Base-by-base conservation (phyloP, 2,113 vertebrate genomes). In the Pheucticus melanocephalus region DNA sequence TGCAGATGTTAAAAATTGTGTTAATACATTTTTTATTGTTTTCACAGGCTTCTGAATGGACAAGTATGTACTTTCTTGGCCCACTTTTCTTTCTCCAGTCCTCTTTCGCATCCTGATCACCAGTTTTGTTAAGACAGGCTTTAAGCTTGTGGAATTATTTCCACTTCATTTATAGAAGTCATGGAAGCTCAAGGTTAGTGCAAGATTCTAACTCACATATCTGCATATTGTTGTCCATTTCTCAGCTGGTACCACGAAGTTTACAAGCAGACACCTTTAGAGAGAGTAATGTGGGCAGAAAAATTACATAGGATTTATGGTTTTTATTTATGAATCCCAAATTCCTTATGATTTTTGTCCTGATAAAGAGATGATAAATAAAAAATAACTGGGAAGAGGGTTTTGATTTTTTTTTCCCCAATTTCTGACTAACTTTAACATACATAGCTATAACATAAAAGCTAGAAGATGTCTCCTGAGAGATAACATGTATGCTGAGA, bases 221-320 rank as follows among this genome's bases (percentile, higher is more conserved):
- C 31, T 78, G 9, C 10, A 18, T 56, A 23, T 12, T 48, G 16
- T 9, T 64, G 24, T 45, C 11, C 4, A 39, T 84, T 20, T 40
- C 35, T 59, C 31, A 61, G 15, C 33, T 4, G 10, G 22, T 53
- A 33, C 15, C 21, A 24, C 22, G 5, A 87, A 33, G 14, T 56
- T 63, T 59, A 48, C 14, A 30, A 51, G 15, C 5, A 51, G 10
- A 40, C 22, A 60, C 1, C 10, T 76, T 76, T 28, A 48, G 15
- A 59, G 4, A 22, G 5, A n/a, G 5, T 25, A 63, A 59, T 30
- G n/a, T 10, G 3, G 10, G 2, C 22, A 15, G 27, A 66, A 76
- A 56, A 25, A 25, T 6, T 20, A 33, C 7, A 75, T 61, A 59
- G 2, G 0, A 1, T 48, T 70, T 47, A 66, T 31, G 6, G 1